Evolutionary conservation across 2,113 vertebrate genomes (phyloP).

Genomic region (Petaurus breviceps): DNA sequence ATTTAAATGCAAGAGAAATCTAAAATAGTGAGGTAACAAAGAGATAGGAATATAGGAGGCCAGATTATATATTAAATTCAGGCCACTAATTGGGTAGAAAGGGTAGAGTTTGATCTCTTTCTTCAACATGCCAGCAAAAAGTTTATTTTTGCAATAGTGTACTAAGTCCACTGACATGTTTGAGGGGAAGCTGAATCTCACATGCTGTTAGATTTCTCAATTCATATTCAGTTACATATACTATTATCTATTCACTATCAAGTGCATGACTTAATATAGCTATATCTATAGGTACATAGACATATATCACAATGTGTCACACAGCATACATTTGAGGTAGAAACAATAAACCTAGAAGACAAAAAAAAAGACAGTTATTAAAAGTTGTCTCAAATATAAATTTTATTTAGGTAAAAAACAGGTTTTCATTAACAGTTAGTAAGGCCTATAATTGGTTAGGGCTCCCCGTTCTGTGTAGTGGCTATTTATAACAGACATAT

Average conservation of each 20-base stretch:
- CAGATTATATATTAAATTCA: slow-evolving; percentile 13
- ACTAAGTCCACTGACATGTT: background rate
- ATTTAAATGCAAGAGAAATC: slow-evolving; percentile 76
- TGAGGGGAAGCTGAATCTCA: background rate
- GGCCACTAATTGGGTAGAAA: slow-evolving; percentile 41
- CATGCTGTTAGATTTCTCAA: background rate
- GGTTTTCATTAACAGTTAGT: slow-evolving; percentile 19
- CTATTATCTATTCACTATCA: background rate
- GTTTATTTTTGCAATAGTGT: slow-evolving; percentile 23
- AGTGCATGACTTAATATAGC: background rate
- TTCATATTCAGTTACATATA: background rate
- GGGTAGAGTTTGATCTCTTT: background rate
- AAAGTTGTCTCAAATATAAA: background rate
- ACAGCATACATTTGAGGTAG: background rate
- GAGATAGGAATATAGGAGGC: slow-evolving; percentile 40
- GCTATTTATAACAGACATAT: background rate
- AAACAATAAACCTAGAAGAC: background rate
- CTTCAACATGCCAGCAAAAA: background rate
- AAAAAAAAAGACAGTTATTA: background rate
- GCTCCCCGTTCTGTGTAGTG: slow-evolving; percentile 6
- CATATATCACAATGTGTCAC: background rate
- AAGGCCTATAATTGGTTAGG: slow-evolving; percentile 35
- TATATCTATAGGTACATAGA: background rate
- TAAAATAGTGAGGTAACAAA: slow-evolving; percentile 63
- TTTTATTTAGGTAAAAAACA: slow-evolving; percentile 6